Percentiles rank a stretch among this genome's conserved stretches.
These are phyloP conservation scores for Athene cunicularia DNA, from an alignment of 2,113 vertebrate genomes.

Conservation along the genomic window DNA sequence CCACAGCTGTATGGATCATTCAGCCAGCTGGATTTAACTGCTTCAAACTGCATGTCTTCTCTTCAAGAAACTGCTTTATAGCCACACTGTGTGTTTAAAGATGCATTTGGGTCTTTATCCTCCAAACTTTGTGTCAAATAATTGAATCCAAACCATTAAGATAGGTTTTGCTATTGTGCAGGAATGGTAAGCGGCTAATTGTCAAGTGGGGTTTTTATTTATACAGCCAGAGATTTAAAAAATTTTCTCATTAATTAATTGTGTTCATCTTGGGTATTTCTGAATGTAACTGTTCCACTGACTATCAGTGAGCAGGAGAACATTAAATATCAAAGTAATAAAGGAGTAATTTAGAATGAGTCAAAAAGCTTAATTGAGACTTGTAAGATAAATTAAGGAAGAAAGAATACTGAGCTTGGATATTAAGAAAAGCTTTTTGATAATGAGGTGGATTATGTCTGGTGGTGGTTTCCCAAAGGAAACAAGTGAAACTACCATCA, in stretches of 20 bases:
- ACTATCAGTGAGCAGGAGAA: not conserved
- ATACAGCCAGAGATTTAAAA: not conserved
- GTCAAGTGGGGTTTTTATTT: not conserved
- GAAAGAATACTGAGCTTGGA: not conserved
- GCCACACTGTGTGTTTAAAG: not conserved
- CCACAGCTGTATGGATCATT: conserved; percentile 60
- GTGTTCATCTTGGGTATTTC: not conserved
- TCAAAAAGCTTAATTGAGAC: not conserved
- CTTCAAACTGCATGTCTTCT: conserved; percentile 20
- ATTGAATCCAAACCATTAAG: not conserved
- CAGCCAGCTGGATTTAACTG: conserved; percentile 42
- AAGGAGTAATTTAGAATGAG: not conserved
- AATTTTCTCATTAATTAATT: not conserved
- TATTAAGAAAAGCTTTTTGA: not conserved
- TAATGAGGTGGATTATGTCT: not conserved
- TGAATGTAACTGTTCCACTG: not conserved
- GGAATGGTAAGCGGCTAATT: not conserved
- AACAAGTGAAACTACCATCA: not conserved
- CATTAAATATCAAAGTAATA: not conserved
- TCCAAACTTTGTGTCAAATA: not conserved
- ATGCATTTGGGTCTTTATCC: not conserved
- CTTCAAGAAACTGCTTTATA: not conserved
- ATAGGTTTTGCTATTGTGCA: not conserved
- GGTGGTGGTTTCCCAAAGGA: not conserved
- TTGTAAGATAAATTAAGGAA: not conserved